phyloP scores from a whole-genome alignment of 2,113 vertebrate species.

The Anarhynchus alexandrinus region DNA sequence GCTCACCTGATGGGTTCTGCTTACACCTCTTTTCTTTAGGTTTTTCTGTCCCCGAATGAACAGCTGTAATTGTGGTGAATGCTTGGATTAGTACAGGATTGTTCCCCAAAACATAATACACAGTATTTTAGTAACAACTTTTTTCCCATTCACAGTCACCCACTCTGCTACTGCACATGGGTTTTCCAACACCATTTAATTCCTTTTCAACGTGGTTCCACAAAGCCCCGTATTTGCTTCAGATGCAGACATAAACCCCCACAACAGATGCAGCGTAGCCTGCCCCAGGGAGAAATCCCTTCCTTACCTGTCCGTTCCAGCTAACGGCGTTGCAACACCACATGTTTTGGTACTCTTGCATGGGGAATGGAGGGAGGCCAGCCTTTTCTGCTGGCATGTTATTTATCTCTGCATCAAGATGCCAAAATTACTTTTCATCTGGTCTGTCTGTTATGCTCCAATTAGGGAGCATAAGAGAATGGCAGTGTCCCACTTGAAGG shows the following conservation, averaged over 20 bases:
- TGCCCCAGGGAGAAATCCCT: not conserved
- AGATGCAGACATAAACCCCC: not conserved
- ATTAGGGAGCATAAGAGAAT: not conserved
- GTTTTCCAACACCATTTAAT: not conserved
- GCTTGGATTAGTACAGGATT: slow-evolving; percentile 25
- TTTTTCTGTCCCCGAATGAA: slow-evolving; percentile 65
- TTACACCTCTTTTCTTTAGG: slow-evolving; percentile 68
- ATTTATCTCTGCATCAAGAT: not conserved
- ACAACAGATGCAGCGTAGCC: not conserved
- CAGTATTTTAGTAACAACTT: not conserved
- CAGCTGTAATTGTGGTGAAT: slow-evolving; percentile 64
- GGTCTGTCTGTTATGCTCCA: not conserved
- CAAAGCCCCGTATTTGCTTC: not conserved
- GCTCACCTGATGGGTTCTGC: slow-evolving; percentile 69
- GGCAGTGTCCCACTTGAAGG: not conserved
- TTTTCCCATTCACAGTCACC: not conserved
- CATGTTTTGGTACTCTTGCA: not conserved
- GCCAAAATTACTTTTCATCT: not conserved
- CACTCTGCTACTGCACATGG: not conserved
- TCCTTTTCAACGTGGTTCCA: not conserved
- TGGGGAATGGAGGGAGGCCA: not conserved
- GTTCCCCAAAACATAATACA: not conserved
- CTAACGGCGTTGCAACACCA: not conserved
- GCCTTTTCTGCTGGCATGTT: not conserved
- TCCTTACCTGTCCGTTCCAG: not conserved